Conservation (phyloP, 2,888 invertebrate genomes). For the Lithophane leautieri region DNA sequence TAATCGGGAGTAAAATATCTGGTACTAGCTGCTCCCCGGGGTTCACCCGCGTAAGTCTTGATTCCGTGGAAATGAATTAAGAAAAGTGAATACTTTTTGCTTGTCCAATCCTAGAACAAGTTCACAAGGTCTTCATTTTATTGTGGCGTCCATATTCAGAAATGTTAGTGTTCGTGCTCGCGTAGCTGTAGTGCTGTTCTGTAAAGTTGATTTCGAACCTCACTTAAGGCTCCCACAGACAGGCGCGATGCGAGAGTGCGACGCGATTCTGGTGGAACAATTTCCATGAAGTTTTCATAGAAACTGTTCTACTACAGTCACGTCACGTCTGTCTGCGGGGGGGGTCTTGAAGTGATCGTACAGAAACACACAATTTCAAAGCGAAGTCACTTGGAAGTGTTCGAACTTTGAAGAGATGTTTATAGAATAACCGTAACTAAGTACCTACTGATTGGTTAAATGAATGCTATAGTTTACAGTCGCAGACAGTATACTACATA, state of each 20-base stretch:
- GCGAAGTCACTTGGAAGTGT: conserved; percentile 8
- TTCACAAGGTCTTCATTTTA: not conserved
- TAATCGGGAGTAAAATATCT: not conserved
- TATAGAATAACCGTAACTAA: not conserved
- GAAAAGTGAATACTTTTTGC: not conserved
- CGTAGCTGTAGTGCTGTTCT: not conserved
- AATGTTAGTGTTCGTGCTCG: not conserved
- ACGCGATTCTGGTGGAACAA: too few species aligned
- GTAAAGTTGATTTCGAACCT: not conserved
- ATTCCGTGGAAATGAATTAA: not conserved
- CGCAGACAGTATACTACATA: not conserved
- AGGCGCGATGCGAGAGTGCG: too few species aligned
- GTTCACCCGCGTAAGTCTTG: too few species aligned
- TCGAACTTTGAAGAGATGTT: not conserved
- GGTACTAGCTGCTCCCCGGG: too few species aligned
- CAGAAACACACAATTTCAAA: conserved; percentile 9
- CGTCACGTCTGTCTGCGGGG: too few species aligned
- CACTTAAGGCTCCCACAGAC: not conserved
- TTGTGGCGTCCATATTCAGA: not conserved
- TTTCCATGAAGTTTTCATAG: too few species aligned
- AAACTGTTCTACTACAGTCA: too few species aligned
- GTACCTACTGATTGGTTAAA: not conserved
- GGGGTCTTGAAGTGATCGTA: too few species aligned
- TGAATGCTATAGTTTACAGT: conserved; percentile 1
- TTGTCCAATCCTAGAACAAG: not conserved